Conservation (phyloP, 2,888 invertebrate species). For the Campoletis raptor region DNA sequence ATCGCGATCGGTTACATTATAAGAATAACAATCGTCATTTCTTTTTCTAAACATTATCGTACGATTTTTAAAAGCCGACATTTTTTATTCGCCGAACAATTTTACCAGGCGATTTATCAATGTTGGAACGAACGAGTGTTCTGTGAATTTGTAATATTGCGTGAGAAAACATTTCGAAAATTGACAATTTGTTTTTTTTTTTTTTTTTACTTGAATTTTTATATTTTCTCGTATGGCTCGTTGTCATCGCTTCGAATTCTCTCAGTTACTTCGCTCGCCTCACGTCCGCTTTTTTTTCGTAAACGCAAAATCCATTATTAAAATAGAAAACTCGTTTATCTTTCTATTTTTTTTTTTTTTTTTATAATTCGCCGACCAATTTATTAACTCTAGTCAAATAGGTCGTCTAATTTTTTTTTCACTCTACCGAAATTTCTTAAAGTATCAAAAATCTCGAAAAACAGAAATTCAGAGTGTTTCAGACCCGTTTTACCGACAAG, state of each 20-base stretch:
- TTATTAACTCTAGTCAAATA: constrained; percentile 75
- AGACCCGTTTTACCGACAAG: not conserved
- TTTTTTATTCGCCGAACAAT: not conserved
- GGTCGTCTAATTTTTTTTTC: constrained; percentile 21
- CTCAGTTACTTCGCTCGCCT: not conserved
- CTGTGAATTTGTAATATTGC: not conserved
- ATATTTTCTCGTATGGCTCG: not conserved
- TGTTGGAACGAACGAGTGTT: not conserved
- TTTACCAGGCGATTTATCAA: not conserved
- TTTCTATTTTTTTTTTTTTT: not conserved
- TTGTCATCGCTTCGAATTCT: not conserved
- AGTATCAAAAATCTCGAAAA: not conserved
- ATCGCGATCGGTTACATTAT: constrained; percentile 72
- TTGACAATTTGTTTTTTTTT: not conserved
- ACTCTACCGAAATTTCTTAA: not conserved
- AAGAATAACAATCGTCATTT: not conserved
- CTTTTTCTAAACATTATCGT: not conserved
- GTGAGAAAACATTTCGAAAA: not conserved
- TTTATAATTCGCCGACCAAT: constrained; percentile 32
- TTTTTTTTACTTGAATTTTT: not conserved
- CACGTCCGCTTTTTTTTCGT: not conserved
- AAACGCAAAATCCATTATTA: not conserved
- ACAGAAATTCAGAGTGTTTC: not conserved
- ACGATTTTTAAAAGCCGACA: not conserved
- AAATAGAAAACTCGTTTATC: not conserved